Percentiles rank a stretch among this genome's conserved stretches.
Conservation (phyloP, 2,888 invertebrate genomes). For the Sipha maydis region DNA sequence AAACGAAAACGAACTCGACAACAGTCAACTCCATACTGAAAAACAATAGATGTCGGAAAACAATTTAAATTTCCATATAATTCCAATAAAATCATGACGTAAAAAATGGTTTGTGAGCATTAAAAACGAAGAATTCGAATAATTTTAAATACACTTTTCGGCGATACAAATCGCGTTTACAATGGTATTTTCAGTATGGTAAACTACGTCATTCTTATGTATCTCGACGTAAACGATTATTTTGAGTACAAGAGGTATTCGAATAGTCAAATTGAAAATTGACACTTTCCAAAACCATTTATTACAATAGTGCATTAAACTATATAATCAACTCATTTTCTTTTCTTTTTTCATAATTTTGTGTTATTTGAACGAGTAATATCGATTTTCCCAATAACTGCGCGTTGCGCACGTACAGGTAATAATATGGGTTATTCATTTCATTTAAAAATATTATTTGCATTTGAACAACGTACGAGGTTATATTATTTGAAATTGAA, state of each 20-base stretch:
- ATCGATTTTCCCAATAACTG: too few species aligned
- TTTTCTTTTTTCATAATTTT: neutral
- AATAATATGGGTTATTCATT: too few species aligned
- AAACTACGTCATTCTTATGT: neutral
- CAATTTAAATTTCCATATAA: conserved; percentile 39
- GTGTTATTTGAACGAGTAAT: too few species aligned
- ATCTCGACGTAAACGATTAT: neutral
- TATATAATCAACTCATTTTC: neutral
- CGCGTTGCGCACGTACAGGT: too few species aligned
- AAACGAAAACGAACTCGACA: neutral
- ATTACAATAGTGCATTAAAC: neutral
- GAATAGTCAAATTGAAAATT: neutral
- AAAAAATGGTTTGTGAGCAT: neutral
- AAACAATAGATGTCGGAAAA: conserved; percentile 37
- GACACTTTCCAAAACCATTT: neutral
- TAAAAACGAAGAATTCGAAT: conserved; percentile 10
- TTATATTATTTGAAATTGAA: neutral
- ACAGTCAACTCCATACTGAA: neutral
- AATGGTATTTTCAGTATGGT: neutral
- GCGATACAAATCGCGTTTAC: neutral
- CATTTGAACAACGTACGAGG: too few species aligned
- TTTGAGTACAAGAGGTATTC: neutral
- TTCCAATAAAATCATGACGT: conserved; percentile 24
- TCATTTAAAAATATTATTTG: too few species aligned
- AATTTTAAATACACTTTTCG: conserved; percentile 5